Evolutionary conservation across 1,140 invertebrate genomes (phyloP).

Genomic region (Drosophila kikkawai): DNA sequence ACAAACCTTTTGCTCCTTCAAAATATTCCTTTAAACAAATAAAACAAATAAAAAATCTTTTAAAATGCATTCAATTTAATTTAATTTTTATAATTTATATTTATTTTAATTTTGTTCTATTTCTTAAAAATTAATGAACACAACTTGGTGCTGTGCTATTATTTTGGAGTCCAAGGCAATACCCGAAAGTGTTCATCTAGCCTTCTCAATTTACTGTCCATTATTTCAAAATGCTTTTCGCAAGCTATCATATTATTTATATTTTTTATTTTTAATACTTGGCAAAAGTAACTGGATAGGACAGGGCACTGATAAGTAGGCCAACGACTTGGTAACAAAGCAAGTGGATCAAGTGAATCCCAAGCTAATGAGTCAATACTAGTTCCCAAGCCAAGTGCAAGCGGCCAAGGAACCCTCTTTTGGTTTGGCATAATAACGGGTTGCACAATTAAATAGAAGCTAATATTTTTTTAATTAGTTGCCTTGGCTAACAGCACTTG

Average conservation of each 20-base stretch:
- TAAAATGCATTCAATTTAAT: too few relatives aligned
- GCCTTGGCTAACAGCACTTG: conserved; percentile 11
- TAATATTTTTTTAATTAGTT: conserved; percentile 31
- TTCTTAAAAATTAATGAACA: background rate
- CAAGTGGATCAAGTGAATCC: conserved; percentile 28
- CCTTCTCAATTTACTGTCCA: conserved; percentile 49
- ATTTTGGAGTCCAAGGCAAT: conserved; percentile 54
- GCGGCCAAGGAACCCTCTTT: background rate
- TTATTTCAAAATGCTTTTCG: conserved; percentile 46
- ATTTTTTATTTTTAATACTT: conserved; percentile 21
- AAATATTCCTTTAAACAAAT: background rate
- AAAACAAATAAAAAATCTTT: too few relatives aligned
- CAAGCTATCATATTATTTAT: conserved; percentile 44
- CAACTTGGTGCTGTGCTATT: conserved; percentile 32
- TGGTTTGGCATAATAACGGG: background rate
- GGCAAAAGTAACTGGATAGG: conserved; percentile 54
- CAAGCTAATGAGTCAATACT: conserved; percentile 53
- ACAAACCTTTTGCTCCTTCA: fast-evolving
- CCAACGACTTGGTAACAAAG: conserved; percentile 60
- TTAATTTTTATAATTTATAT: too few relatives aligned
- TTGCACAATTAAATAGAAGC: conserved; percentile 2
- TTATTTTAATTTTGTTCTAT: background rate
- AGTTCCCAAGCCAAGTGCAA: conserved; percentile 1
- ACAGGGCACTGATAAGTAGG: conserved; percentile 59
- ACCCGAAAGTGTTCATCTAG: conserved; percentile 34